Conservation (phyloP, 2,888 invertebrate genomes). For the Drosophila pseudotakahashii region DNA sequence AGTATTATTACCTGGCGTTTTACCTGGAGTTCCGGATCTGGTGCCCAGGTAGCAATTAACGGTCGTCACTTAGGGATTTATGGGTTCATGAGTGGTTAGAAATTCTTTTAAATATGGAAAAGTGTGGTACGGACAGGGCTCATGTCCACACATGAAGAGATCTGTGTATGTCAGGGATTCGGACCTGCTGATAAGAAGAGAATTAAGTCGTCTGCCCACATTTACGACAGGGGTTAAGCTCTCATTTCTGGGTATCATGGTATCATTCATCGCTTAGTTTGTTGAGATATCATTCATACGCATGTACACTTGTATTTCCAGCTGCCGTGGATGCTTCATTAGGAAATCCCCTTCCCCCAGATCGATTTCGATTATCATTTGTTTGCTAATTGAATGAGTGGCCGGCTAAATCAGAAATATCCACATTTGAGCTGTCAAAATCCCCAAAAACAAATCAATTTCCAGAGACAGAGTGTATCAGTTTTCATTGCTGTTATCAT, state of each 20-base stretch:
- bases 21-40: slow-evolving; percentile 10
- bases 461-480: slow-evolving; percentile 37
- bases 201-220: slow-evolving; percentile 16
- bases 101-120: slow-evolving; percentile 1
- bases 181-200: slow-evolving; percentile 19
- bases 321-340: slow-evolving; percentile 32
- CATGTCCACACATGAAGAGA: slow-evolving; percentile 10
- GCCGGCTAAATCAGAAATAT: slow-evolving; percentile 25
- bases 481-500: slow-evolving; percentile 57
- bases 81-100: slow-evolving; percentile 19
- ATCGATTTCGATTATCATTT: slow-evolving; percentile 49
- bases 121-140: slow-evolving; percentile 4
- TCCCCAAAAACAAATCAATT: slow-evolving; percentile 33
- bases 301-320: slow-evolving; percentile 13
- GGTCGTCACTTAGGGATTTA: slow-evolving; percentile 15
- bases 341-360: neutral
- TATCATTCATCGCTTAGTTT: slow-evolving; percentile 27
- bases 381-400: slow-evolving; percentile 69
- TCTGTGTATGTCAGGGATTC: slow-evolving; percentile 4
- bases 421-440: slow-evolving; percentile 30
- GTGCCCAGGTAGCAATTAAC: slow-evolving; percentile 31
- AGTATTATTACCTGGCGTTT: slow-evolving; percentile 1
- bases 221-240: slow-evolving; percentile 28
- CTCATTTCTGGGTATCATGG: slow-evolving; percentile 13
- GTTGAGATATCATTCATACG: slow-evolving; percentile 4